Conservation (phyloP, 2,113 vertebrate genomes). For the Aegithalos caudatus region DNA sequence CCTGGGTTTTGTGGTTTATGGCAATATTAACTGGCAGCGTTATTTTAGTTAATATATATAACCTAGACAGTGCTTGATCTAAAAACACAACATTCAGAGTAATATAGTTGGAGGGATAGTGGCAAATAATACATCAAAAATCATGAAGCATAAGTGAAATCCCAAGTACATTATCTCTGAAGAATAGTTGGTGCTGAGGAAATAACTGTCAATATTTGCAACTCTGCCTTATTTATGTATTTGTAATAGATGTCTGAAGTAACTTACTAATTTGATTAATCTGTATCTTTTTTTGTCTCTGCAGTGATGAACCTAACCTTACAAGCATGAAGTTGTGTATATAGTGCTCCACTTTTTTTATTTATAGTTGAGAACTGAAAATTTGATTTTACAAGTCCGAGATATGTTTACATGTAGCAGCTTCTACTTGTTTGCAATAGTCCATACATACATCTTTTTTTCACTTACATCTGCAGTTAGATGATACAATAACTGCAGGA, state of each 20-base stretch:
- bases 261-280: slow-evolving; percentile 63
- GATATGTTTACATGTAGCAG: slow-evolving; percentile 83
- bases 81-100: not conserved
- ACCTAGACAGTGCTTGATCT: not conserved
- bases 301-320: slow-evolving; percentile 97
- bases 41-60: not conserved
- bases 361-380: slow-evolving; percentile 89
- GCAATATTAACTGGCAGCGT: not conserved
- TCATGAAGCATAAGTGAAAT: not conserved
- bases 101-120: not conserved
- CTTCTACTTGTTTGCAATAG: slow-evolving; percentile 77
- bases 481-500: slow-evolving; percentile 42
- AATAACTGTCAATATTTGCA: not conserved
- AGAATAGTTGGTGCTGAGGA: not conserved
- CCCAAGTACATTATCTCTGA: not conserved
- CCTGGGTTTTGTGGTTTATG: not conserved
- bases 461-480: slow-evolving; percentile 64
- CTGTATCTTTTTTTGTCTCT: slow-evolving; percentile 79
- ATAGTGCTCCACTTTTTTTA: slow-evolving; percentile 91
- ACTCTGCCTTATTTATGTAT: not conserved
- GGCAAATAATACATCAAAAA: not conserved
- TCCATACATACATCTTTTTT: slow-evolving; percentile 46
- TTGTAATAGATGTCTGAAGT: slow-evolving; percentile 6
- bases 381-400: slow-evolving; percentile 74
- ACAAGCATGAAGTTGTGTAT: slow-evolving; percentile 98